These are phyloP conservation scores for Seriola aureovittata DNA, from an alignment of 2,113 vertebrate genomes.

Conservation along the genomic window DNA sequence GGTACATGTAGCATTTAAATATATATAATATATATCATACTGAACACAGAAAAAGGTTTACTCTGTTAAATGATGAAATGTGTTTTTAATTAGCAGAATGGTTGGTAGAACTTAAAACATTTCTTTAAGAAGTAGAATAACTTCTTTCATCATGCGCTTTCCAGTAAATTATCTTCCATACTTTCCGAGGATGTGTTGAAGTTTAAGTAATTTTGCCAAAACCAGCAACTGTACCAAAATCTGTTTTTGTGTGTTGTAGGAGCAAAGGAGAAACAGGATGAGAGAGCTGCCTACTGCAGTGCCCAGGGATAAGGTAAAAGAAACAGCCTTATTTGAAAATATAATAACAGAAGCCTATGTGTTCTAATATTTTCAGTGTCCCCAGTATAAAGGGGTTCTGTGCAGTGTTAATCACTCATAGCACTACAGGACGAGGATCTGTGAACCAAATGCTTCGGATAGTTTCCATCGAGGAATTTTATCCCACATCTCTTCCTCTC, in stretches of 20 bases:
- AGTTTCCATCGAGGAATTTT: slow-evolving; percentile 69
- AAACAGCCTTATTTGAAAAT: neutral
- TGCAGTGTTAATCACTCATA: slow-evolving; percentile 40
- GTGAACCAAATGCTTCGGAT: slow-evolving; percentile 57
- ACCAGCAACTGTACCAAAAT: neutral
- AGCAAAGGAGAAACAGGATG: slow-evolving; percentile 94
- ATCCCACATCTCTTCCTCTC: slow-evolving; percentile 59
- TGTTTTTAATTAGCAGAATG: slow-evolving; percentile 1
- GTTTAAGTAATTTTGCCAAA: neutral
- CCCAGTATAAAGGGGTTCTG: slow-evolving; percentile 6
- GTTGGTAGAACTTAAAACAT: neutral
- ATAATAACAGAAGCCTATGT: neutral
- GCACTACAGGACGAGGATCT: slow-evolving; percentile 53
- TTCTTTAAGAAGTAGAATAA: neutral
- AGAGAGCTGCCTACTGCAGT: slow-evolving; percentile 91
- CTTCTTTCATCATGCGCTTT: neutral
- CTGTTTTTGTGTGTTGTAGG: slow-evolving; percentile 80
- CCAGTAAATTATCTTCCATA: neutral
- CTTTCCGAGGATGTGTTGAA: neutral
- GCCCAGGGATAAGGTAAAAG: slow-evolving; percentile 92
- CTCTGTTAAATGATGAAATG: neutral
- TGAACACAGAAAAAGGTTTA: too few relatives aligned
- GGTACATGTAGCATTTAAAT: too few relatives aligned
- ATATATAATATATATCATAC: too few relatives aligned
- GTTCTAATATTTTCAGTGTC: slow-evolving; percentile 12